Evolutionary conservation across 2,797 vertebrate species (phyloP).

Genomic region (Merluccius polli): DNA sequence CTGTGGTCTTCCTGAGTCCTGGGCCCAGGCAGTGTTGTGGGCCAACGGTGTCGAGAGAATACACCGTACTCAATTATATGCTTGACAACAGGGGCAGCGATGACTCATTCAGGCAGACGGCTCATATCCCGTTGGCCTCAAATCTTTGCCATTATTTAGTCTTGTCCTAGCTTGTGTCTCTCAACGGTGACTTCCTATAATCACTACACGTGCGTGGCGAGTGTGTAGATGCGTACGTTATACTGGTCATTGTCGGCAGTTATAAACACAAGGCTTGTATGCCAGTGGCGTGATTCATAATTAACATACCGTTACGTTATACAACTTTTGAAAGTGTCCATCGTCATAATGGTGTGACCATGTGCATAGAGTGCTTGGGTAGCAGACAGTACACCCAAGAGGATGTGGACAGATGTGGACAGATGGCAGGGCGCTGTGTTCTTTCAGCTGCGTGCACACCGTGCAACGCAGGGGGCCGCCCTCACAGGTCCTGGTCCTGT

Average conservation of each 20-base stretch:
- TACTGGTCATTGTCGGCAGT: background rate
- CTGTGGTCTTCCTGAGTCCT: background rate
- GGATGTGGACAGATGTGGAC: slow-evolving; percentile 38
- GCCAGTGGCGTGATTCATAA: background rate
- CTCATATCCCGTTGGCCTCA: slow-evolving; percentile 34
- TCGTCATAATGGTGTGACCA: background rate
- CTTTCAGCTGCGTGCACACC: slow-evolving; percentile 42
- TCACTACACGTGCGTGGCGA: slow-evolving; percentile 27
- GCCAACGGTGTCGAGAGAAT: background rate
- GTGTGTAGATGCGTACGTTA: slow-evolving; percentile 9
- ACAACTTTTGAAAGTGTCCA: background rate
- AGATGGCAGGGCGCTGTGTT: slow-evolving; percentile 61
- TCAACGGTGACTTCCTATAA: slow-evolving; percentile 18
- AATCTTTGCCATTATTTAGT: slow-evolving; percentile 5
- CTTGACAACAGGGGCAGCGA: slow-evolving; percentile 33
- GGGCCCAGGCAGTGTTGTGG: background rate
- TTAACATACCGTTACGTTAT: background rate
- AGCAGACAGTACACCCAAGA: slow-evolving; percentile 16
- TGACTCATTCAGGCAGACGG: slow-evolving; percentile 41
- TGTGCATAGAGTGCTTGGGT: background rate
- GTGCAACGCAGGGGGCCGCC: slow-evolving; percentile 35
- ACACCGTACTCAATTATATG: slow-evolving; percentile 35
- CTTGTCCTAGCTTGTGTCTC: slow-evolving; percentile 25
- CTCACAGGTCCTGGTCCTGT: slow-evolving; percentile 29
- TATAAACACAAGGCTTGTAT: background rate